Conservation (phyloP, 2,113 vertebrate genomes). For the Oostethus manadensis region DNA sequence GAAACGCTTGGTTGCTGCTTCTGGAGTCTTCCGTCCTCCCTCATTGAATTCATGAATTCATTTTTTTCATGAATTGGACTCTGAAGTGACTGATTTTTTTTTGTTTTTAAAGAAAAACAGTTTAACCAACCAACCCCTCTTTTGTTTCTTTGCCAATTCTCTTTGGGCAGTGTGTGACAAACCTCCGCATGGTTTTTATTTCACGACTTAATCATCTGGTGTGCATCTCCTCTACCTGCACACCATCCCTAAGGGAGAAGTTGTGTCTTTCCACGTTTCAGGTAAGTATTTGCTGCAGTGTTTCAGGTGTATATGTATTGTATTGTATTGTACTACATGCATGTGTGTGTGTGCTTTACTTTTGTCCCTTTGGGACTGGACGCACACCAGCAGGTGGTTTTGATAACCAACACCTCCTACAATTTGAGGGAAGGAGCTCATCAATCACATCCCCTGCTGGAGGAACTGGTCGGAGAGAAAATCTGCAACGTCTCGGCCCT, state of each 20-base stretch:
- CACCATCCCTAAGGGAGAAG: slow-evolving; percentile 25
- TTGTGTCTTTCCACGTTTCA: slow-evolving; percentile 7
- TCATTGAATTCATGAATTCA: neutral
- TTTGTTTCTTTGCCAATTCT: neutral
- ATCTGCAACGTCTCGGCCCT: too few relatives aligned
- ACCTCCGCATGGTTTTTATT: neutral
- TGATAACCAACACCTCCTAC: too few relatives aligned
- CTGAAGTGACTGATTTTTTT: neutral
- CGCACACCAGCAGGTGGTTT: slow-evolving; percentile 20
- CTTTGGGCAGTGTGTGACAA: slow-evolving; percentile 4
- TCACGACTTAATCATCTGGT: slow-evolving; percentile 21
- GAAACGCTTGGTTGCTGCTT: slow-evolving; percentile 10
- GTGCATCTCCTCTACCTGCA: slow-evolving; percentile 22
- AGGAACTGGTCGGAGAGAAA: too few relatives aligned
- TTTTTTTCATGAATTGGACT: neutral
- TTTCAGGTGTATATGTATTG: neutral
- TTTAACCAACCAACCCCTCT: neutral
- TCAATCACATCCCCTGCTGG: too few relatives aligned
- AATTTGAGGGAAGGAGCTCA: too few relatives aligned
- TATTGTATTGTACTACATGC: neutral
- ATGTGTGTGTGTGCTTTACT: neutral
- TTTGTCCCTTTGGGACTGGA: slow-evolving; percentile 7
- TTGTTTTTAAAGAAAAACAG: neutral
- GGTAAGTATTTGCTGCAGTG: slow-evolving; percentile 39
- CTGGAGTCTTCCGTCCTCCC: slow-evolving; percentile 32